Evolutionary conservation across 2,797 vertebrate genomes (phyloP), one percentile per base, ranked within the genome.

Genomic region (Morelia viridis): DNA sequence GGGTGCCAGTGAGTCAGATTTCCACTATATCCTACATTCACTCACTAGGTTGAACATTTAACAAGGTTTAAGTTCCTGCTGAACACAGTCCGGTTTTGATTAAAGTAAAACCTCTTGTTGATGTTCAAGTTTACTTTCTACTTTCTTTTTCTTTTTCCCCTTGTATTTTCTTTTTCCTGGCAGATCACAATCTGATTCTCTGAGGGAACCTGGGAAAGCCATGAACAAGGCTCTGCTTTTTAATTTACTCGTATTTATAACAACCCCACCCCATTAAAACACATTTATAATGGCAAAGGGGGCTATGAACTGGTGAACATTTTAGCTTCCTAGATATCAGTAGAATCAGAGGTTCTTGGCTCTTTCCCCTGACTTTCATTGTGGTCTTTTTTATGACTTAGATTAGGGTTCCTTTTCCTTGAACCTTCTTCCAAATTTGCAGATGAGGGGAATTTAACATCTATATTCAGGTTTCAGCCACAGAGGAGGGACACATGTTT

Each of bases 21-120:
- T 84, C 5, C 0, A 0, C n/a, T 46, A 1, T 1, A 5, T 35
- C 62, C n/a, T 19, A 2, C 6, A 13, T 90, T 71, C 84, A 26
- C 60, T 61, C 31, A 15, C 57, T 85, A 56, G 46, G 53, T 13
- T 7, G 28, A 80, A 85, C 91, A 65, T 80, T 46, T 8, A 60
- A 83, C 60, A 65, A 53, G 8, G 71, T 68, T 62, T 60, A 8
- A 19, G 26, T 35, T 1, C 0, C 19, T 7, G 0, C 1, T 9
- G 58, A 7, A 2, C 2, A 0, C 50, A 60, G 89, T 57, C 90
- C 89, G 28, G 19, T 71, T 91, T 56, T 89, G 91, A 68, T 91
- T 86, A 90, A 88, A 88, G 71, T 61, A 83, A 90, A 87, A 85
- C 64, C 35, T 80, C 58, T 90, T 58, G 31, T 83, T 92, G 87